phyloP scores from a whole-genome alignment of 1,140 invertebrate genomes.

The Nilaparvata lugens region DNA sequence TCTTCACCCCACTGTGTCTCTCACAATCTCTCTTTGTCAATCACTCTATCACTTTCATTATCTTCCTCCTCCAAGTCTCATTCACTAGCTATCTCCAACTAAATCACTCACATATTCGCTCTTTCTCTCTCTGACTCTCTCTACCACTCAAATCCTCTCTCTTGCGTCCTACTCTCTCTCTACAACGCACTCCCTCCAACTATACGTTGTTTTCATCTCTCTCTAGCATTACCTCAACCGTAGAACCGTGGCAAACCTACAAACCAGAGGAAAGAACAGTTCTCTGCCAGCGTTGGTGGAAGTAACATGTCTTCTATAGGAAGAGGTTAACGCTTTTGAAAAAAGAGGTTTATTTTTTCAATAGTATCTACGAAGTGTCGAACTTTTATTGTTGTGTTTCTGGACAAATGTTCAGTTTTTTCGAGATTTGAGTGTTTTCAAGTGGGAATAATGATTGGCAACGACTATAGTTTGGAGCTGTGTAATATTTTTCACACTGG shows the following conservation, averaged over 20 bases:
- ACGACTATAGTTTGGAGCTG: slow-evolving; percentile 77
- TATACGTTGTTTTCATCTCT: no score
- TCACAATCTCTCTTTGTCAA: no score
- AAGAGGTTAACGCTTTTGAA: not conserved
- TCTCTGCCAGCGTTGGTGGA: slow-evolving; percentile 12
- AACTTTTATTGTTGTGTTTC: no score
- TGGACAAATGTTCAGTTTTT: no score
- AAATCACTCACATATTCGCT: slow-evolving; percentile 1
- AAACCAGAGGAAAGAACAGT: slow-evolving; percentile 3
- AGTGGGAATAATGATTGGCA: slow-evolving; percentile 51
- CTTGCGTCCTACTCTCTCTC: no score
- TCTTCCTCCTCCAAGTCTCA: not conserved
- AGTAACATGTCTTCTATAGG: not conserved
- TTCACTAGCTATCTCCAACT: not conserved
- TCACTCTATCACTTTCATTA: no score
- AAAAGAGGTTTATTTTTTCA: no score
- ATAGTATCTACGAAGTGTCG: no score
- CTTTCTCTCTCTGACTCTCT: slow-evolving; percentile 6
- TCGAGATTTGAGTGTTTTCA: no score
- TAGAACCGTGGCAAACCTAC: slow-evolving; percentile 10
- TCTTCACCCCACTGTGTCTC: no score
- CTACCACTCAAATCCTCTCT: not conserved
- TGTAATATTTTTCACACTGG: slow-evolving; percentile 83
- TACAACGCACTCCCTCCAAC: no score
- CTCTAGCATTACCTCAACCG: slow-evolving; percentile 7